Evolutionary conservation across 1,140 invertebrate species (phyloP), one percentile per base, ranked within the genome.

Genomic region (Saccostrea cuccullata): DNA sequence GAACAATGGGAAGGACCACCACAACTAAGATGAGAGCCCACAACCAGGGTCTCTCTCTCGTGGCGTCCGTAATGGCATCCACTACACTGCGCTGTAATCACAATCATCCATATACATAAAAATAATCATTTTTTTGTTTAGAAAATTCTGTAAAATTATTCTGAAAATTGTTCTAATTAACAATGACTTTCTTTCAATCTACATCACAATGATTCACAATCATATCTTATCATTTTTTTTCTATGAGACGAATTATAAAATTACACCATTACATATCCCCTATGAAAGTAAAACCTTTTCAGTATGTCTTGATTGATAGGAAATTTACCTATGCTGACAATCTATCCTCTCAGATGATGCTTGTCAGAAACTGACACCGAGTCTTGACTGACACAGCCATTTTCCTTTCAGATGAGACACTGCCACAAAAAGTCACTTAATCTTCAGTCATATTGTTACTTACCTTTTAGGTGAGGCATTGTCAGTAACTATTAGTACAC

Each of bases 11-110:
- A 85, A 99, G 94, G 90, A 97, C 97, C 94, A 97, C 95, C 86
- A 97, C 96, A 87, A 99, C 94, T 91, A 99, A 96, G 95, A 98
- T 98, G 85, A 98, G 96, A 85, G 96, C 97, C 97, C 97, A 99
- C 89, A 98, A 96, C 97, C 98, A 98, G 55, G 98, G 98, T 94
- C 98, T 96, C 87, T 98, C 97, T 91, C 98, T 97, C 88, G 98
- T 97, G 91, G 97, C 97, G 93, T 97, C 96, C 90, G 98, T 96
- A 87, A 98, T 95, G 90, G 97, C 97, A 93, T 97, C 96, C 93
- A 98, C 96, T 91, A 98, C 95, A 93, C 97, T 97, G 93, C 97
- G 97, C 97, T 98, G 96, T 91, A 95, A 94, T 12, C 70, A 77
- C 26, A 77, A 36, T 30, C 30, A 36, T 77, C 26, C 30, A 77